Evolutionary conservation across 1,140 invertebrate genomes (phyloP).

Genomic region (Tribolium castaneum): DNA sequence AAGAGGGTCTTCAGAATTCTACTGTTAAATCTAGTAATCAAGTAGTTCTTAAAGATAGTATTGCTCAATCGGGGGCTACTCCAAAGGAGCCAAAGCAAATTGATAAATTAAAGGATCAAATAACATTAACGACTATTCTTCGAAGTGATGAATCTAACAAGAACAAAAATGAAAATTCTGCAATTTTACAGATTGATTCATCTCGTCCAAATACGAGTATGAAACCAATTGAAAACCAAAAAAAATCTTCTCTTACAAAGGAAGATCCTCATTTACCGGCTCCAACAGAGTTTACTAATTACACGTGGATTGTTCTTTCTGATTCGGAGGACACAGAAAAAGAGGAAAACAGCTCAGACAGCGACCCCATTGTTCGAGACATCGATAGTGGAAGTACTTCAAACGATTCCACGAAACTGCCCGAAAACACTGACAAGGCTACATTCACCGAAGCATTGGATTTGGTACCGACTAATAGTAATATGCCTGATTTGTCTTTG

Average conservation of each 20-base stretch:
- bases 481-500: constrained; percentile 5
- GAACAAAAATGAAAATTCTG: background rate
- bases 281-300: too few relatives aligned
- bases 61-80: too few relatives aligned
- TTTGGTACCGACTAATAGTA: background rate
- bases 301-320: too few relatives aligned
- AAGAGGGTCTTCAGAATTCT: too few relatives aligned
- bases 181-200: background rate
- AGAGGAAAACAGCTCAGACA: background rate
- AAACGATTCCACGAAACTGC: background rate
- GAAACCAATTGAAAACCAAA: background rate
- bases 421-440: background rate
- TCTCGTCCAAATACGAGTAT: background rate
- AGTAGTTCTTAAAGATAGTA: too few relatives aligned
- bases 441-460: constrained; percentile 22
- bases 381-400: background rate
- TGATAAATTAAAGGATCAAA: too few relatives aligned
- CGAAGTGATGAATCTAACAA: background rate
- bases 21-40: too few relatives aligned
- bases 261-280: too few relatives aligned
- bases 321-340: background rate
- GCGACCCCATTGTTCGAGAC: background rate
- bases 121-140: background rate
- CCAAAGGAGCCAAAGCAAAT: too few relatives aligned
- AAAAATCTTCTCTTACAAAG: too few relatives aligned